Conservation (phyloP, 1,140 invertebrate genomes). For the Teleogryllus occipitalis region DNA sequence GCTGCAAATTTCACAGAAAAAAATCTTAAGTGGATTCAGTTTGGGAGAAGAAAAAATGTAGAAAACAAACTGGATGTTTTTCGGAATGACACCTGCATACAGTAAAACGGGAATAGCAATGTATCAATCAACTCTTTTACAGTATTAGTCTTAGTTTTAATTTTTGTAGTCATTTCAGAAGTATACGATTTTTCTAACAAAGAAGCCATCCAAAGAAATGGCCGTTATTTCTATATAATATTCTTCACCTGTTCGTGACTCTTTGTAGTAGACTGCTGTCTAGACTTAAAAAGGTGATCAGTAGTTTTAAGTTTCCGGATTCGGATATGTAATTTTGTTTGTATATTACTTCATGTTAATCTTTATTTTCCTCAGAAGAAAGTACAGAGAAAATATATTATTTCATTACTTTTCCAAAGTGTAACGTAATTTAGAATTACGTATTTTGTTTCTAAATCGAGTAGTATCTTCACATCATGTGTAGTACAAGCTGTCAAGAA, state of each 20-base stretch:
- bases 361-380: neutral
- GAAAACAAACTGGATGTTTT: neutral
- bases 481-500: neutral
- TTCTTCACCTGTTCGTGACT: neutral
- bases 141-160: constrained; percentile 6
- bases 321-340: constrained; percentile 5
- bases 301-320: constrained; percentile 4
- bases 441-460: neutral
- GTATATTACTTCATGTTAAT: constrained; percentile 1
- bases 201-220: neutral
- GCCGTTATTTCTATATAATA: constrained; percentile 5
- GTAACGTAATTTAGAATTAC: neutral
- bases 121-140: constrained; percentile 1
- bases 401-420: neutral
- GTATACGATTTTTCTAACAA: constrained; percentile 2
- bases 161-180: constrained; percentile 1
- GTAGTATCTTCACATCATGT: neutral
- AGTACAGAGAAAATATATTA: neutral
- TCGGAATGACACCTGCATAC: neutral
- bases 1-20: neutral
- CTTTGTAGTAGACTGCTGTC: constrained; percentile 1
- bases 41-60: neutral
- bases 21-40: neutral
- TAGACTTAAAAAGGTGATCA: neutral
- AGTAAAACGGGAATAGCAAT: neutral